Base-by-base conservation (phyloP, 2,797 vertebrate species). In the Valencia hispanica region DNA sequence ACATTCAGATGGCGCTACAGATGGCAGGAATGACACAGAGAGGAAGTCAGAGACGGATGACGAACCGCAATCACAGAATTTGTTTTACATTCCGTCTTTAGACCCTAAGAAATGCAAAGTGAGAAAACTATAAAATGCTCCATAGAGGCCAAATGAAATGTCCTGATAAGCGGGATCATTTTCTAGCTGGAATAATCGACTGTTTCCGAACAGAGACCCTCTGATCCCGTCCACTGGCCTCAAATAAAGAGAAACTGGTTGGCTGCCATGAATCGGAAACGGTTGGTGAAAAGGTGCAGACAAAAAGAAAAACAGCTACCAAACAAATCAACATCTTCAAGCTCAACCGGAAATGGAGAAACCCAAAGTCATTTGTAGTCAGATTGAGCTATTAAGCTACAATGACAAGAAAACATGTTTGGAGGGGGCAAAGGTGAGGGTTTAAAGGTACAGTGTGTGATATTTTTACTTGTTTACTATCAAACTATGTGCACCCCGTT, bases 61-160 rank as follows among this genome's bases (percentile, higher is more conserved):
- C 43, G 20, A 77, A 74, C 61, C 63, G 72, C 12, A 18, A 70
- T 79, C 66, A 36, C 41, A 48, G 80, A 53, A n/a, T n/a, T 43
- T 75, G 43, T 30, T 48, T 68, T 34, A 75, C 74, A 39, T 79
- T 86, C 36, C 78, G 81, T 85, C 59, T 76, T 68, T 5, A n/a
- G 41, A 41, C 48, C 20, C 57, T 11, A 53, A 76, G 72, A 73
- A 61, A 72, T 66, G 1, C 27, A 61, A 72, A 74, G 75, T 68
- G 63, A 76, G 79, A 80, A 73, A 22, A 77, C 22, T 11, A 36
- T 45, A 8, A 75, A 68, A 68, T 51, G 41, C 17, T 25, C 27
- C 22, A 0, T 8, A 3, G 41, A 72, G 36, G n/a, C 36, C 4
- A 9, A 30, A 30, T 3, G n/a, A 57, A 18, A 57, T 1, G 9